phyloP scores from a whole-genome alignment of 1,140 invertebrate genomes.

The Platorchestia sp. region DNA sequence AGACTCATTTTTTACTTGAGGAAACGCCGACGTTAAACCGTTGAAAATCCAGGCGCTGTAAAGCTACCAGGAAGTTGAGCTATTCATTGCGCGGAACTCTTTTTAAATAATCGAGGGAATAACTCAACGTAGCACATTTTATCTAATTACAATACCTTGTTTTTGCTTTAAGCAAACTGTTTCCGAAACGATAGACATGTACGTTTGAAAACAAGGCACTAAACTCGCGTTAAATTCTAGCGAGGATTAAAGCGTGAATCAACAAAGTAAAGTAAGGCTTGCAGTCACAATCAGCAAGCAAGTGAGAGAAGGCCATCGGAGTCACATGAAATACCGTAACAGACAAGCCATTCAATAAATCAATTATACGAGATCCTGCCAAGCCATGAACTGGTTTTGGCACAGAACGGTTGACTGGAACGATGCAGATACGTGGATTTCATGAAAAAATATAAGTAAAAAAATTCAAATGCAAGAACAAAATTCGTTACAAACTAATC shows the following conservation, averaged over 20 bases:
- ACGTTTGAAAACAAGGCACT: not conserved
- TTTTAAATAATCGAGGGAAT: no score
- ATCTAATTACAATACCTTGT: no score
- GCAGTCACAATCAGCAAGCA: not conserved
- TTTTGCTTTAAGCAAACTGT: not conserved
- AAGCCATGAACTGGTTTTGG: no score
- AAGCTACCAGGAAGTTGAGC: no score
- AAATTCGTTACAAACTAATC: not conserved
- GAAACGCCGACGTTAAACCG: no score
- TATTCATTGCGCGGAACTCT: no score
- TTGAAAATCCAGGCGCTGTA: no score
- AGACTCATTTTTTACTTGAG: no score
- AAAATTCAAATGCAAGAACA: not conserved
- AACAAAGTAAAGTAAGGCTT: not conserved
- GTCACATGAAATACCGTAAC: no score
- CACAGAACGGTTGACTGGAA: not conserved
- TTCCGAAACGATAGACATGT: not conserved
- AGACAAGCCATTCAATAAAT: no score
- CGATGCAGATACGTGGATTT: not conserved
- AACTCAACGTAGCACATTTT: no score
- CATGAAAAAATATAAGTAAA: not conserved
- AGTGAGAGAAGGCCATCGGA: not conserved
- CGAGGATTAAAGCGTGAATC: not conserved
- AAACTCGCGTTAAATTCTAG: not conserved
- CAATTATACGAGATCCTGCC: no score